Conservation (phyloP, 2,113 vertebrate species). For the Oxygymnocypris stewartii region DNA sequence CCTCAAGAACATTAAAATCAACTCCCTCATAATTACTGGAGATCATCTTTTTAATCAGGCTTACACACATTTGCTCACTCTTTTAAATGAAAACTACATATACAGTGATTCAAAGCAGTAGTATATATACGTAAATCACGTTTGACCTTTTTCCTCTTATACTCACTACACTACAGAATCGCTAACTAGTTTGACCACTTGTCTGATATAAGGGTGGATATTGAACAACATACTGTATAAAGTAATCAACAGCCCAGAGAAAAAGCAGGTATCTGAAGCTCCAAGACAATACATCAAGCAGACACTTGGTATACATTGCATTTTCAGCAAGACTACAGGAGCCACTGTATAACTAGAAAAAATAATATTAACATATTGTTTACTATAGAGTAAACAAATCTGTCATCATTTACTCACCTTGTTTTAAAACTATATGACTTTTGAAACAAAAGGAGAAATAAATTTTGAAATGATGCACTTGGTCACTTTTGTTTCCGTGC, state of each 20-base stretch:
- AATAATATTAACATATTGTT: background rate
- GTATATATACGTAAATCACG: background rate
- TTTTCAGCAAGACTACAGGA: background rate
- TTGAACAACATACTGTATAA: background rate
- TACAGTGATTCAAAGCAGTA: background rate
- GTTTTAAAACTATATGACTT: too few relatives aligned
- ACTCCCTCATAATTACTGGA: slow-evolving; percentile 41
- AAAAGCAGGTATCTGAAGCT: slow-evolving; percentile 3
- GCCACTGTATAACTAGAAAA: background rate
- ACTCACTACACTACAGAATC: background rate
- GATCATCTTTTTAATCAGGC: slow-evolving; percentile 40
- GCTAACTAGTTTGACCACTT: background rate
- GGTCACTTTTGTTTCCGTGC: background rate
- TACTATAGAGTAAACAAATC: background rate
- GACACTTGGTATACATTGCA: background rate
- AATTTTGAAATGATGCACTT: background rate
- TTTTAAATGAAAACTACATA: background rate
- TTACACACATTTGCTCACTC: slow-evolving; percentile 5
- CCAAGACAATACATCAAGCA: background rate
- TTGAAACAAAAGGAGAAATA: background rate
- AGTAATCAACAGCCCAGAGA: slow-evolving; percentile 17
- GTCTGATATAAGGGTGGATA: slow-evolving; percentile 8
- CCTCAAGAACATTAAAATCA: slow-evolving; percentile 20
- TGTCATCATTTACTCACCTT: too few relatives aligned
- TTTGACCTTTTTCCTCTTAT: background rate